Base-by-base conservation (phyloP, 2,888 invertebrate genomes). In the Meiosimyza platycephala region DNA sequence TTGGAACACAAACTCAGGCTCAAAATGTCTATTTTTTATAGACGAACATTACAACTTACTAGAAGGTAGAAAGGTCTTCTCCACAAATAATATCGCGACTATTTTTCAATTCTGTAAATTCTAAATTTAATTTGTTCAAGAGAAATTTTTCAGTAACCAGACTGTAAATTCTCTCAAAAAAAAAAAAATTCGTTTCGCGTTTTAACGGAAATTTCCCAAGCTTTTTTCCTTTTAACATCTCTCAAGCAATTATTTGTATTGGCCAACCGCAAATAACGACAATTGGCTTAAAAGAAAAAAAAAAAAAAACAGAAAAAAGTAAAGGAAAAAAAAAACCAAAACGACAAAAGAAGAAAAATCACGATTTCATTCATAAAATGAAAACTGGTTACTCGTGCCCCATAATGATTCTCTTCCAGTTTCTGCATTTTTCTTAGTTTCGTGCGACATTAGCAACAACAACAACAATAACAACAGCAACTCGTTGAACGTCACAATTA, bases 401-500 rank as follows among this genome's bases (percentile, higher is more conserved):
- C 68, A 69, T 59, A 59, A 59, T 69, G 68, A 59, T 69, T 48
- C 62, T 64, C 50, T 64, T 60, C 60, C 60, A 60, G 15, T 60
- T 60, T 60, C 33, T 60, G 60, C 40, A 33, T 72, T 73, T 70
- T 60, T 59, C 18, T 59, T 62, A 51, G 63, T 66, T 51, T 68
- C 60, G 57, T 64, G 50, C 57, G 48, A 65, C 64, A 74, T 74
- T 72, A 59, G 73, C 54, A 70, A 74, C 68, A 71, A 65, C 65
- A 72, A 62, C 67, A 72, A 62, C 67, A 69, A 72, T 71, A 50
- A 65, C 65, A 65, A 40, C 65, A 40, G 66, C 72, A 66, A 47
- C 83, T 83, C 80, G 83, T 83, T 83, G 82, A 83, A 79, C 81
- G 83, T 82, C 81, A 82, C 84, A 84, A 84, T 84, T 84, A 84